Base-by-base conservation (phyloP, 2,797 vertebrate species). In the Siniperca undulata region DNA sequence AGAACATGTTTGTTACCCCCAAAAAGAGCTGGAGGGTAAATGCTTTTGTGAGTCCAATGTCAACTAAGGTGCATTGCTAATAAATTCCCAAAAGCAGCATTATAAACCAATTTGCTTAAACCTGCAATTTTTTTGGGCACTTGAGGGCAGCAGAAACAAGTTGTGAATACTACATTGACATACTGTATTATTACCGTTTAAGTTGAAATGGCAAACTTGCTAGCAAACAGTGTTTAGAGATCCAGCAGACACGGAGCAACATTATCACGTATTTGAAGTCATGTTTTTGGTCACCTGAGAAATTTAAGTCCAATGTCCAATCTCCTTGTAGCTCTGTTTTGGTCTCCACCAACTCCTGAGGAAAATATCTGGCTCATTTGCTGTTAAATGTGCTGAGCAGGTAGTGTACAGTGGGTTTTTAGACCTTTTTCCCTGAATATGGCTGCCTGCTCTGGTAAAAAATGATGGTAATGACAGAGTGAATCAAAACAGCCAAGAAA, bases 371-470 rank as follows among this genome's bases (percentile, higher is more conserved):
- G 7, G 2, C 20, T 73, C 36, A 59, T 42, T 27, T 74, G 40
- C 67, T 24, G 36, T 36, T 50, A 46, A 82, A 56, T 59, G 8
- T 34, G 27, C n/a, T 68, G 17, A 40, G 62, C 62, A n/a, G n/a
- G n/a, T 46, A 46, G 46, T 19, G 17, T 20, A 20, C 22, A 4
- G 50, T 9, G 17, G 46, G 30, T 14, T 24, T 64, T 55, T 19
- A 10, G 13, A 19, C 3, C 12, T 19, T 17, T 48, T 48, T 7
- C 2, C 14, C 36, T 40, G 36, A 52, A 38, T 56, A 36, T 52
- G 75, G 61, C 65, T 77, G 58, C 30, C 55, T 78, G 55, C 65
- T 82, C 11, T 36, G 3, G 24, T 46, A 3, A 8, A 36, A 24
- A 64, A 52, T 53, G 9, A 66, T 8, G 24, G 11, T 19, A 30